phyloP scores from a whole-genome alignment of 1,140 invertebrate species.

The Patella vulgata region DNA sequence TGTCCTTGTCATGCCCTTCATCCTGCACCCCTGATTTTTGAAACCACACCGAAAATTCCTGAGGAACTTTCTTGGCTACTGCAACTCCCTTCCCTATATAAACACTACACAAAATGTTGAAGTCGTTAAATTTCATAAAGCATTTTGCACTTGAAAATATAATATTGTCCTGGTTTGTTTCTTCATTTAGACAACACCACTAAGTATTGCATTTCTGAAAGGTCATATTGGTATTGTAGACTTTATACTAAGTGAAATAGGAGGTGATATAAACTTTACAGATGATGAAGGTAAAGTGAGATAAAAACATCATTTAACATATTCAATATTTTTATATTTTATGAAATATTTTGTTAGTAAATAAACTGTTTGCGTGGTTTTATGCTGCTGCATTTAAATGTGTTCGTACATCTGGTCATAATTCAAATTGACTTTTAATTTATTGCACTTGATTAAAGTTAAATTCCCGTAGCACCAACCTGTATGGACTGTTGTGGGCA shows the following conservation, averaged over 20 bases:
- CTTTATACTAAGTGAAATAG: slow-evolving; percentile 64
- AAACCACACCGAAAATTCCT: too few species aligned
- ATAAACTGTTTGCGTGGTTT: background rate
- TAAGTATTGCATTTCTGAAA: slow-evolving; percentile 69
- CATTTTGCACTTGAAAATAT: too few species aligned
- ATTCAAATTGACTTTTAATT: background rate
- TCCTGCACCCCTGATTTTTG: too few species aligned
- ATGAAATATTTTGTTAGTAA: background rate
- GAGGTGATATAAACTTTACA: slow-evolving; percentile 69
- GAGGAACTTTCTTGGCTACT: too few species aligned
- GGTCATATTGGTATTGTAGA: slow-evolving; percentile 70
- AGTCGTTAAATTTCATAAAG: too few species aligned
- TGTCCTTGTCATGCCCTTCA: too few species aligned
- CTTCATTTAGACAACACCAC: slow-evolving; percentile 68
- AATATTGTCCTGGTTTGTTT: too few species aligned
- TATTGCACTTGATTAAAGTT: too few species aligned
- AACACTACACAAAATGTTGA: too few species aligned
- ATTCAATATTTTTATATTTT: background rate
- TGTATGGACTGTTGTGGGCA: too few species aligned
- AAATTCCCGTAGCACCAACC: too few species aligned
- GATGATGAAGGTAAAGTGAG: slow-evolving; percentile 60
- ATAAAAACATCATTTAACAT: background rate
- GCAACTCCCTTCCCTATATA: too few species aligned
- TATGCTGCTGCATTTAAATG: background rate
- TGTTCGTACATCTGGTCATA: background rate